Conservation (phyloP, 92 coral and sea anemone genomes). For the Bergia sp. region DNA sequence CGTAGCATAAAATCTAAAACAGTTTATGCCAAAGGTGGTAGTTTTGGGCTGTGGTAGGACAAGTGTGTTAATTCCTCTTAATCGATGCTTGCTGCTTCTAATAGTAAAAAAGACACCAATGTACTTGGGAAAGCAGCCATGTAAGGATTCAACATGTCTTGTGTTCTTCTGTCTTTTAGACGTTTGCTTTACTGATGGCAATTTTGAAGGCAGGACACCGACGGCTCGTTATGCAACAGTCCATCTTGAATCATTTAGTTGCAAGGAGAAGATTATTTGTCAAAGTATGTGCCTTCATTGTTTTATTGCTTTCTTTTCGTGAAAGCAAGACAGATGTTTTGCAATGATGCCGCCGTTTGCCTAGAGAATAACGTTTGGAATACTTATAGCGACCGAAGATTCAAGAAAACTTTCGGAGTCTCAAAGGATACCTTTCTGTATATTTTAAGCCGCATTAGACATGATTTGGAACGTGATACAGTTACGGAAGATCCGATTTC, state of each 20-base stretch:
- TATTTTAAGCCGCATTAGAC: constrained; percentile 46
- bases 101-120: no score
- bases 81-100: no score
- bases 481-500: constrained; percentile 59
- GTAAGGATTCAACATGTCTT: no score
- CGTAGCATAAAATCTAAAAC: no score
- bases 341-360: constrained; percentile 51
- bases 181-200: constrained; percentile 34
- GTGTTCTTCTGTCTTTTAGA: no score
- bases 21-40: no score
- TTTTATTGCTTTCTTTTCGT: constrained; percentile 6
- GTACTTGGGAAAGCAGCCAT: no score
- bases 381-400: constrained; percentile 47
- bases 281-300: constrained; percentile 16
- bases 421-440: constrained; percentile 49
- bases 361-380: constrained; percentile 55
- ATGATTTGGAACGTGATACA: constrained; percentile 41
- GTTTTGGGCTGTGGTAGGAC: no score
- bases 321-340: background rate
- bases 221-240: constrained; percentile 26
- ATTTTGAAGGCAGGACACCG: constrained; percentile 20
- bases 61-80: no score
- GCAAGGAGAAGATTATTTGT: constrained; percentile 42
- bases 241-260: constrained; percentile 32
- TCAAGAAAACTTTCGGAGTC: constrained; percentile 54